Evolutionary conservation across 2,113 vertebrate species (phyloP).

Genomic region (Equus przewalskii): DNA sequence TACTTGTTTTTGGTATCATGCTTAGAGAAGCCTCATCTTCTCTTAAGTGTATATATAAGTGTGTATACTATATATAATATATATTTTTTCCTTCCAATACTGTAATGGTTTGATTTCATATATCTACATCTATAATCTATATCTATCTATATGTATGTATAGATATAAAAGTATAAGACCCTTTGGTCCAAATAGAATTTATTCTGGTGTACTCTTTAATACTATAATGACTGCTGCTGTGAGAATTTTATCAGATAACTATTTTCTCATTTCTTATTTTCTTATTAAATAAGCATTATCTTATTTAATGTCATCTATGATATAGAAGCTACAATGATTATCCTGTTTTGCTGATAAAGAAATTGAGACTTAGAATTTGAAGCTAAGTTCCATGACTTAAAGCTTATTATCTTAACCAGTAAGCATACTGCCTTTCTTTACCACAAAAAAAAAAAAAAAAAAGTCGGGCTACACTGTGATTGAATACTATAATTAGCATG

Average conservation of each 20-base stretch:
- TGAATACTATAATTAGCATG: conserved; percentile 3
- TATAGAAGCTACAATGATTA: neutral
- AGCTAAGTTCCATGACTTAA: conserved; percentile 1
- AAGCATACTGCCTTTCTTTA: neutral
- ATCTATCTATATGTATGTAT: neutral
- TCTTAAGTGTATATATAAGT: neutral
- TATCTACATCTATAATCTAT: neutral
- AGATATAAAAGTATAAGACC: neutral
- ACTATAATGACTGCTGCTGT: neutral
- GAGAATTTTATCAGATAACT: neutral
- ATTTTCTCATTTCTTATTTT: neutral
- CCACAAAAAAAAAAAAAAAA: neutral
- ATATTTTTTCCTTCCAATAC: neutral
- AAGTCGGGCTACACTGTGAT: neutral
- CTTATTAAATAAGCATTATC: neutral
- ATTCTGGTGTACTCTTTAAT: neutral
- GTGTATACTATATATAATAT: neutral
- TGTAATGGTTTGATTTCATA: neutral
- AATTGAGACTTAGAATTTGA: conserved; percentile 40
- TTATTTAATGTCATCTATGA: neutral
- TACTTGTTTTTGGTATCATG: neutral
- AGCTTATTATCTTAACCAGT: neutral
- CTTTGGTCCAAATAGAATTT: neutral
- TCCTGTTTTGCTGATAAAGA: neutral
- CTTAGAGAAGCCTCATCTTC: neutral